These are phyloP conservation scores for Synergus japonicus DNA, from an alignment of 2,888 invertebrate species.

Conservation along the genomic window DNA sequence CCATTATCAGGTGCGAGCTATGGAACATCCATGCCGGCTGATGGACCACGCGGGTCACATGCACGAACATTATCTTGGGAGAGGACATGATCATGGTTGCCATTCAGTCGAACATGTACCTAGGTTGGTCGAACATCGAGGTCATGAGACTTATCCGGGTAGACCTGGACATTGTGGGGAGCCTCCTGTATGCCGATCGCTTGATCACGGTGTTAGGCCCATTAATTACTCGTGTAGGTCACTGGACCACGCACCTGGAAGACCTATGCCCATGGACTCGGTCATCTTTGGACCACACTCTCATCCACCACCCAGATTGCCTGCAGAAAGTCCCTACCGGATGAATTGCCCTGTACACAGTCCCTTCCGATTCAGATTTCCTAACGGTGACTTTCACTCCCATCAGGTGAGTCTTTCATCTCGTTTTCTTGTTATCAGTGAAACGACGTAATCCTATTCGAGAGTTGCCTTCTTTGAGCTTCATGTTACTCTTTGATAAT, in stretches of 20 bases:
- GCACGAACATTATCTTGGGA: conserved; percentile 70
- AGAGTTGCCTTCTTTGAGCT: background rate
- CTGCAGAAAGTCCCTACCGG: conserved; percentile 78
- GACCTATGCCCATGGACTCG: conserved; percentile 78
- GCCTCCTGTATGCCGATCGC: conserved; percentile 60
- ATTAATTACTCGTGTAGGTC: conserved; percentile 71
- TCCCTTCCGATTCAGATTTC: conserved; percentile 83
- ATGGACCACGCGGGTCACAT: conserved; percentile 70
- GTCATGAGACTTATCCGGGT: conserved; percentile 64
- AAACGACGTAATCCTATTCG: background rate
- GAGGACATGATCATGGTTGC: conserved; percentile 70
- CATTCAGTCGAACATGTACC: conserved; percentile 73
- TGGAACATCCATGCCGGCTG: conserved; percentile 72
- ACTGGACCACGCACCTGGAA: conserved; percentile 75
- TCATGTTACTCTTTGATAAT: background rate
- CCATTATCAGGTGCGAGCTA: conserved; percentile 65
- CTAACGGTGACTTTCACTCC: conserved; percentile 79
- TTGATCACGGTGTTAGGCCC: conserved; percentile 66
- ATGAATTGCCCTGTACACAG: conserved; percentile 87
- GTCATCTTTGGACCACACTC: conserved; percentile 78
- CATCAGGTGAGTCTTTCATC: conserved; percentile 72
- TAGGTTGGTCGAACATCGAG: conserved; percentile 69
- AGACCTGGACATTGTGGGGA: conserved; percentile 58
- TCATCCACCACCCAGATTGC: conserved; percentile 79
- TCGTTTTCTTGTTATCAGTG: background rate